A percentile compares a stretch with the other conserved stretches of the same genome.
Evolutionary conservation across 2,113 vertebrate genomes (phyloP).

Genomic region (Corvus cornix): DNA sequence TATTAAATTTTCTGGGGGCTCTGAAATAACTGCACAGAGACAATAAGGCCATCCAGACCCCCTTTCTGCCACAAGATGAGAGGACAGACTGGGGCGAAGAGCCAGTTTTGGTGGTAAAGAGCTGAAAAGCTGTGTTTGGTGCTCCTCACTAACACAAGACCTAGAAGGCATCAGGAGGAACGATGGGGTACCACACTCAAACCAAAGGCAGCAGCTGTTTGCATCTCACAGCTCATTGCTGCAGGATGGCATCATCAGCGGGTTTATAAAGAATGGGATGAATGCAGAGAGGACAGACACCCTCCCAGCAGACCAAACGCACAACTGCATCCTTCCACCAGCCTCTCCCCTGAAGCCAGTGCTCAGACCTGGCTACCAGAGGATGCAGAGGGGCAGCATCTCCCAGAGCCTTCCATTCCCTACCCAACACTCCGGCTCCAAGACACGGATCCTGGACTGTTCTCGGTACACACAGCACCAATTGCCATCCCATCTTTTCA

Average conservation of each 20-base stretch:
- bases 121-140: not conserved
- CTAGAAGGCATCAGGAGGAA: not conserved
- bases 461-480: not conserved
- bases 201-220: not conserved
- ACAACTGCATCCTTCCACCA: not conserved
- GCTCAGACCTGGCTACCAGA: not conserved
- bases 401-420: not conserved
- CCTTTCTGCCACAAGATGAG: not conserved
- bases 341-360: not conserved
- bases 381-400: not conserved
- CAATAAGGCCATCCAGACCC: not conserved
- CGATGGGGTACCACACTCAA: accelerated
- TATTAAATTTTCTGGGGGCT: not conserved
- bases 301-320: not conserved
- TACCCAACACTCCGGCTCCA: accelerated
- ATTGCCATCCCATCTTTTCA: not conserved
- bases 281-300: not conserved
- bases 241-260: not conserved
- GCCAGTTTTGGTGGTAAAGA: not conserved
- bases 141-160: not conserved
- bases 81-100: not conserved
- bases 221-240: not conserved
- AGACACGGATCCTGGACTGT: not conserved
- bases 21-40: not conserved
- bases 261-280: not conserved